These are phyloP conservation scores for Cotesia chilonis DNA, from an alignment of 1,140 invertebrate species.

Conservation along the genomic window DNA sequence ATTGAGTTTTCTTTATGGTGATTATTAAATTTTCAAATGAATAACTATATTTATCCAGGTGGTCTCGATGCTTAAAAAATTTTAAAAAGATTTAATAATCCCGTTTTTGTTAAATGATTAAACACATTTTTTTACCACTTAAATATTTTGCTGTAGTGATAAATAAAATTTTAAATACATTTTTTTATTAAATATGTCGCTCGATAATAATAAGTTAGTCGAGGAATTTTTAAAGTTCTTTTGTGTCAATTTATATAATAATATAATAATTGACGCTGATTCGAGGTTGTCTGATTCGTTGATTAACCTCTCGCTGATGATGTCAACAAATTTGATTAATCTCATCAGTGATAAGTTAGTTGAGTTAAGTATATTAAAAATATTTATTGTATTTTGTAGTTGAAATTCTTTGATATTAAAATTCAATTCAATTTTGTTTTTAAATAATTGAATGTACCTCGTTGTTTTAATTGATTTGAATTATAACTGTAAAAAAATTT, in stretches of 20 bases:
- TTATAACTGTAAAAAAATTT: no score
- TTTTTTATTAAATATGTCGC: no score
- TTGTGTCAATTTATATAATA: no score
- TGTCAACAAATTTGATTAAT: conserved; percentile 31
- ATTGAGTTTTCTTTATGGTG: not conserved
- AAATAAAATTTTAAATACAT: no score
- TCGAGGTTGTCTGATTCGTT: conserved; percentile 27
- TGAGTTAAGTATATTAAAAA: conserved; percentile 8
- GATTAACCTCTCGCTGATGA: conserved; percentile 9
- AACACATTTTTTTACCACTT: not conserved
- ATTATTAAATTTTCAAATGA: conserved; percentile 7
- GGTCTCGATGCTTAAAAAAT: not conserved
- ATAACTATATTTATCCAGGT: conserved; percentile 23
- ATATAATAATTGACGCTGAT: conserved; percentile 1
- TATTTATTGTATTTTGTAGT: conserved; percentile 13
- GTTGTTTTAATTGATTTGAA: no score
- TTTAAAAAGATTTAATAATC: conserved; percentile 8
- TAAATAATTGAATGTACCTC: not conserved
- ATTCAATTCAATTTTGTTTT: not conserved
- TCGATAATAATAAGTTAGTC: no score
- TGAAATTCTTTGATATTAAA: not conserved
- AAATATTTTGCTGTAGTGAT: no score
- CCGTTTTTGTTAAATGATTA: not conserved
- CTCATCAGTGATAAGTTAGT: conserved; percentile 5
- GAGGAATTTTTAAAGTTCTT: no score